Evolutionary conservation across 2,113 vertebrate genomes (phyloP).

Genomic region (Nycticryphes semicollaris): DNA sequence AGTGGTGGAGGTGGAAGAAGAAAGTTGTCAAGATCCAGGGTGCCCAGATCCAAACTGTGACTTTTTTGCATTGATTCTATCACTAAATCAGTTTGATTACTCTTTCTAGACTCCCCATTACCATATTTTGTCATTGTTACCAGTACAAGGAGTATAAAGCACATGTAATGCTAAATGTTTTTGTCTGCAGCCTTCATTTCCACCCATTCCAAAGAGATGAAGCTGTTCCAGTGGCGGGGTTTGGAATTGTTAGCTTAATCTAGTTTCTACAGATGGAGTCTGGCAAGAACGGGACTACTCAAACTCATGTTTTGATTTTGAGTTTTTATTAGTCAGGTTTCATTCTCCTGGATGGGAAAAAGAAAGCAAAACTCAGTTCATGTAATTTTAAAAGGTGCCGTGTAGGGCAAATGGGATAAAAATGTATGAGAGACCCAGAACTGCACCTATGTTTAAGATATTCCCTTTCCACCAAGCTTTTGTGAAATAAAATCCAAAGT

Average conservation of each 20-base stretch:
- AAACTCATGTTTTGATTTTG: background rate
- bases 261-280: background rate
- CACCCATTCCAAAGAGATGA: background rate
- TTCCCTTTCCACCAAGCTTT: background rate
- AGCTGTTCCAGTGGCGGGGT: background rate
- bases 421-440: background rate
- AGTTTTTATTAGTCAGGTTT: background rate
- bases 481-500: background rate
- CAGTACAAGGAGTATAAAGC: background rate
- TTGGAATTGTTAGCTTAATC: background rate
- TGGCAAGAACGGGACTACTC: background rate
- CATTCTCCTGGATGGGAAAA: background rate
- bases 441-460: background rate
- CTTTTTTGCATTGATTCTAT: background rate
- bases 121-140: background rate
- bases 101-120: background rate
- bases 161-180: rapidly evolving
- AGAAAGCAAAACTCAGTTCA: background rate
- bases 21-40: rapidly evolving
- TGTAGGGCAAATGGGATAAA: background rate
- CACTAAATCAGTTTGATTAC: background rate
- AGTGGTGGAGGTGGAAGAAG: background rate
- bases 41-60: background rate
- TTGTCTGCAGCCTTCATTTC: background rate
- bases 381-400: background rate